A percentile compares a stretch with the other conserved stretches of the same genome.
Conservation (phyloP, 2,797 vertebrate genomes). For the Tachyglossus aculeatus region DNA sequence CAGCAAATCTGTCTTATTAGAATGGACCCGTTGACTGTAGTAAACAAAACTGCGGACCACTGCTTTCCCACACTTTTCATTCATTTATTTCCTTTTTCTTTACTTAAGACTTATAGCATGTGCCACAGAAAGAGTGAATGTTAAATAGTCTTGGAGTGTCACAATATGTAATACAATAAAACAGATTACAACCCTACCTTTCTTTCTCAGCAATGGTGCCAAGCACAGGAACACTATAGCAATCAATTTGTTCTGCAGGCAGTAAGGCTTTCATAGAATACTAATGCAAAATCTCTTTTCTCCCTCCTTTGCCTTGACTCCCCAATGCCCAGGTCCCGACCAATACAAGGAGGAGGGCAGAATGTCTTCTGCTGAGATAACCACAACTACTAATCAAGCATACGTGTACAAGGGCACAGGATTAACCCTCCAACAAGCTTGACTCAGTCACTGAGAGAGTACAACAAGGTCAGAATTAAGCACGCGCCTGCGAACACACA, state of each 20-base stretch:
- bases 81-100: conserved; percentile 69
- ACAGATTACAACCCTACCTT: conserved; percentile 87
- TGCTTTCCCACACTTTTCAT: conserved; percentile 58
- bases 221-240: conserved; percentile 95
- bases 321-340: conserved; percentile 85
- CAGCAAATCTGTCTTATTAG: conserved; percentile 65
- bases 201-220: conserved; percentile 91
- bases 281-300: conserved; percentile 87
- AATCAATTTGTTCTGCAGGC: conserved; percentile 98
- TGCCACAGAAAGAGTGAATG: conserved; percentile 64
- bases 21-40: conserved; percentile 67
- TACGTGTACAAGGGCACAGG: conserved; percentile 88
- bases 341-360: conserved; percentile 86
- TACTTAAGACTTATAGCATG: conserved; percentile 59
- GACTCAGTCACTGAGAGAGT: conserved; percentile 81
- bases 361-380: conserved; percentile 91
- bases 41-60: conserved; percentile 69
- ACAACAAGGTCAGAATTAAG: conserved; percentile 83
- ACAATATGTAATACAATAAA: conserved; percentile 81
- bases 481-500: conserved; percentile 46
- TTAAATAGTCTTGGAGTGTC: conserved; percentile 78
- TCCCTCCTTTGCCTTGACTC: conserved; percentile 84
- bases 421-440: conserved; percentile 90
- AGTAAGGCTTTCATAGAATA: conserved; percentile 89
- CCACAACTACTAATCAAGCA: conserved; percentile 94